Base-by-base conservation (phyloP, 2,888 invertebrate species). In the Frankliniella fusca region DNA sequence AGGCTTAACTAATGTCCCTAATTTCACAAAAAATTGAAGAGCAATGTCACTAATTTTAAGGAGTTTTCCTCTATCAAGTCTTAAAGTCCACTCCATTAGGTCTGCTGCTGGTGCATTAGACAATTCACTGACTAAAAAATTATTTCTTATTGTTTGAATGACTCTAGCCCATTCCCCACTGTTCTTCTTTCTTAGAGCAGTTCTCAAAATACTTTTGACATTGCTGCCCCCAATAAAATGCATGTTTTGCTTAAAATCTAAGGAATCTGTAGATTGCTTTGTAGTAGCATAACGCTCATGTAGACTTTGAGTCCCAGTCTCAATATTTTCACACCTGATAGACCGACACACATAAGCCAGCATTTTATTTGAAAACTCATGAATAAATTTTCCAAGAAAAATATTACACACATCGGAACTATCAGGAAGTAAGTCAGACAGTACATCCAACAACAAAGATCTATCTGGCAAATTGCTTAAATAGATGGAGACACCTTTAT, bases 221-320 rank as follows among this genome's bases (percentile, higher is more conserved):
- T 65, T 9, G n/a, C 65, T 65, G 2, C 65, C n/a, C 1, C 65
- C 65, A 9, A 65, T 65, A 7, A 3, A 65, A 11, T 65, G 65
- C 65, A 65, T 65, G 7, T 11, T 65, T 65, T 65, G 65, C 2
- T 9, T 9, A n/a, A 65, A 65, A 9, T 65, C 65, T 3, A 11
- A 9, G 2, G 65, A 65, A 1, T 0, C 2, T 20, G n/a, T 12
- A 3, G 10, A 65, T n/a, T 65, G 65, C 15, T n/a, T 3, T n/a
- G 65, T 65, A n/a, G n/a, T 7, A 9, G 5, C 65, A 65, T 65
- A 65, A 2, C n/a, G 1, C 7, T 65, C 65, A 9, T 65, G n/a
- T 65, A 9, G 1, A 1, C n/a, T 9, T 1, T n/a, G n/a, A 9
- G 3, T n/a, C n/a, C n/a, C n/a, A n/a, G 3, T 7, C 2, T 1